Conservation (phyloP, 1,140 invertebrate species). For the Dinoponera quadriceps region DNA sequence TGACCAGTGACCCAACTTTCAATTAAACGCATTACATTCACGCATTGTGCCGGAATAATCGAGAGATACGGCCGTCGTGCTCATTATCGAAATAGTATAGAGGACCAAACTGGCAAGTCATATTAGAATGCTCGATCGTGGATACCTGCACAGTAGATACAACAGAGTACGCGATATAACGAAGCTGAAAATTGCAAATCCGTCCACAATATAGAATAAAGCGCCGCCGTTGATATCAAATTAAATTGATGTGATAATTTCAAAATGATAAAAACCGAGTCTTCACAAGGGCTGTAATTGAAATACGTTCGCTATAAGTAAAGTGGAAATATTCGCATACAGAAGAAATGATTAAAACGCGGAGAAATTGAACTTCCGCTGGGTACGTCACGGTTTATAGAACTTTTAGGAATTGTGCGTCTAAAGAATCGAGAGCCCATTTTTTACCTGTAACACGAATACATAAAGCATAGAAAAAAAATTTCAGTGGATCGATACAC, state of each 20-base stretch:
- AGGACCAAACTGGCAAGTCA: constrained; percentile 23
- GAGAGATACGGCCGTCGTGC: constrained; percentile 3
- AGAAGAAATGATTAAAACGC: no score
- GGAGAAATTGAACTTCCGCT: no score
- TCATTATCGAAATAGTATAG: constrained; percentile 1
- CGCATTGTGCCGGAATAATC: neutral
- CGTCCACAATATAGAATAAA: neutral
- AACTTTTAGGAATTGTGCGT: no score
- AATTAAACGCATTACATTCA: constrained; percentile 40
- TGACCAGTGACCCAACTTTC: constrained; percentile 18
- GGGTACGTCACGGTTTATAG: no score
- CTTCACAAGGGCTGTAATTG: neutral
- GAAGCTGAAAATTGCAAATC: neutral
- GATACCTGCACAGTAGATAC: no score
- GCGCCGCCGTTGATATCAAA: neutral
- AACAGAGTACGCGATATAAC: neutral
- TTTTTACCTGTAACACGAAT: neutral
- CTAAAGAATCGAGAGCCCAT: no score
- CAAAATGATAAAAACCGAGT: neutral
- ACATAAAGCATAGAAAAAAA: no score
- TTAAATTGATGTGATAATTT: constrained; percentile 27
- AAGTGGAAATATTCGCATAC: no score
- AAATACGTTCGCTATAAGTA: neutral
- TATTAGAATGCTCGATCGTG: neutral
- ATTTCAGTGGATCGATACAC: no score